phyloP scores from a whole-genome alignment of 2,888 invertebrate species.

The Ophioninae sp. region DNA sequence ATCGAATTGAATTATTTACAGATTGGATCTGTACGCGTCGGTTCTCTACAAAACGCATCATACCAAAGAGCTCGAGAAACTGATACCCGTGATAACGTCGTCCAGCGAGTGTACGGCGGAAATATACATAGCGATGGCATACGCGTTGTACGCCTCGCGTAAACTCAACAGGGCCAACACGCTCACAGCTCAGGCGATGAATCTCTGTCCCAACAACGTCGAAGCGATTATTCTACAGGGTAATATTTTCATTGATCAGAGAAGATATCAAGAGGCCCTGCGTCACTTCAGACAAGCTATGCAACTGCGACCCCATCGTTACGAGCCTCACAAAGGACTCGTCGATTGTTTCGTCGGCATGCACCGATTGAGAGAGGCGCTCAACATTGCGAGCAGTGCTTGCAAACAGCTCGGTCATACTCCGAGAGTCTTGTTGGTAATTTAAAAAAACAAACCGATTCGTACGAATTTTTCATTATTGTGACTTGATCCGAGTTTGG shows the following conservation, averaged over 20 bases:
- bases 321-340: constrained; percentile 90
- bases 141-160: constrained; percentile 85
- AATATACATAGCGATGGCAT: constrained; percentile 90
- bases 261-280: constrained; percentile 86
- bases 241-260: constrained; percentile 85
- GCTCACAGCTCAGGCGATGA: constrained; percentile 88
- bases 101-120: constrained; percentile 84
- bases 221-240: constrained; percentile 90
- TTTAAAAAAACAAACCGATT: not conserved
- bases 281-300: constrained; percentile 87
- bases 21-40: constrained; percentile 86
- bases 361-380: constrained; percentile 87
- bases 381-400: constrained; percentile 87
- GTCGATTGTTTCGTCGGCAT: constrained; percentile 88
- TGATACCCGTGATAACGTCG: constrained; percentile 82
- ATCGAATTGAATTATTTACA: constrained; percentile 69
- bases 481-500: not conserved
- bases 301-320: constrained; percentile 84
- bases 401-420: constrained; percentile 88
- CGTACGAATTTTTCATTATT: not conserved
- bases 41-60: constrained; percentile 84
- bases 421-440: constrained; percentile 88
- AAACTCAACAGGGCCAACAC: constrained; percentile 87
- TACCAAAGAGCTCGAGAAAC: constrained; percentile 84
- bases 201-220: constrained; percentile 85